Evolutionary conservation across 2,113 vertebrate species (phyloP), one percentile per base, ranked within the genome.

Genomic region (Morone saxatilis): DNA sequence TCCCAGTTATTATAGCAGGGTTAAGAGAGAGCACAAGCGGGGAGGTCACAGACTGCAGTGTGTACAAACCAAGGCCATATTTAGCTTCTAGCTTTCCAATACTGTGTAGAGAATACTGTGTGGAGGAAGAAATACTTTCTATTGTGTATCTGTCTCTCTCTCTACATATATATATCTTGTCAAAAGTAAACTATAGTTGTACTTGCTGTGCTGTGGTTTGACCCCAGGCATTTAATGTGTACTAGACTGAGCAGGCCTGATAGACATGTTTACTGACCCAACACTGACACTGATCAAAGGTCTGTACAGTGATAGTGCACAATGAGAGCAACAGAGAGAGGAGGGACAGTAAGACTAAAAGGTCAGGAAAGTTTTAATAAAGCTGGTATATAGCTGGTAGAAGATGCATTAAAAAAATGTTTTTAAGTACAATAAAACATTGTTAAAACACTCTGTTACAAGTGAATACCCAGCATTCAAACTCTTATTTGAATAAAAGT

Each of bases 211-310:
- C 47, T 53, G 25, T 20, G 36, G 41, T 50, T 3, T 53, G 54
- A 41, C 17, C 41, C 20, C 54, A 12, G 40, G 71, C 38, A 47
- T 17, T 13, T 78, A 4, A 0, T 59, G 38, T 73, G 76, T 38
- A 45, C n/a, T 5, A 22, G 71, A 45, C 11, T 2, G 7, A 66
- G 22, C 16, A 0, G 12, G 4, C 1, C 76, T 67, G 57, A 51
- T 38, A 54, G 60, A 48, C 53, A 31, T 86, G 76, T 76, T 53
- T 76, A 76, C 84, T 81, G 81, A 79, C 2, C 76, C n/a, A n/a
- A n/a, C n/a, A n/a, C n/a, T n/a, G n/a, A 69, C 47, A 2, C 74
- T 59, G 88, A 25, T 4, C 88, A 86, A 90, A 88, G 86, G 86
- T 84, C 83, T 22, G 48, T 13, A 1, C 36, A 17, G 71, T 43